phyloP scores from a whole-genome alignment of 2,888 invertebrate genomes.

The Nasonia oneida region DNA sequence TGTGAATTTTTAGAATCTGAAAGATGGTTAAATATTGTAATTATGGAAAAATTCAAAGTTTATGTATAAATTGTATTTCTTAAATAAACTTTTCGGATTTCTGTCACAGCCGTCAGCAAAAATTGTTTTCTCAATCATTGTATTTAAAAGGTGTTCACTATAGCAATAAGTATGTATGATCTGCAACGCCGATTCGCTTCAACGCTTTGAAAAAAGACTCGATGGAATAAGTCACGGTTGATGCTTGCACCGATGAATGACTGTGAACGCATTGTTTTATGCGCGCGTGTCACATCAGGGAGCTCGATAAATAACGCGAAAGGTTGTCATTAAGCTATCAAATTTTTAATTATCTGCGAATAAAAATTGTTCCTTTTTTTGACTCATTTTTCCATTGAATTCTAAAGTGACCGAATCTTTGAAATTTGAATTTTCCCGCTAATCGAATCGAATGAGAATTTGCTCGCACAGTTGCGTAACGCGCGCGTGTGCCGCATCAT shows the following conservation, averaged over 20 bases:
- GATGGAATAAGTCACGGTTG: conserved; percentile 37
- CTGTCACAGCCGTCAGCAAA: not conserved
- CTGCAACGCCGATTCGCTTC: conserved; percentile 14
- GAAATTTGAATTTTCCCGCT: not conserved
- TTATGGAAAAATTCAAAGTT: too few relatives aligned
- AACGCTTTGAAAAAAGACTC: conserved; percentile 26
- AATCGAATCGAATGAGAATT: not conserved
- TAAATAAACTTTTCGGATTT: not conserved
- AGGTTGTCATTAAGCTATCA: conserved; percentile 17
- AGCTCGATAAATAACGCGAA: not conserved
- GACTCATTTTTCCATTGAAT: not conserved
- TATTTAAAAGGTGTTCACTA: not conserved
- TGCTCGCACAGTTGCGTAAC: too few relatives aligned
- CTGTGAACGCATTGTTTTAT: conserved; percentile 18
- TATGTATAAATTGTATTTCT: not conserved
- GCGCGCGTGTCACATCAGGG: not conserved
- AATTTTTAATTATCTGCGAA: not conserved
- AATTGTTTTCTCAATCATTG: not conserved
- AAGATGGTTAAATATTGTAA: too few relatives aligned
- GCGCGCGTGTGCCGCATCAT: too few relatives aligned
- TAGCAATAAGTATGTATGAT: not conserved
- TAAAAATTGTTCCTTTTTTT: not conserved
- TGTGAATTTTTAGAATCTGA: not conserved
- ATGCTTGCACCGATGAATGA: conserved; percentile 34
- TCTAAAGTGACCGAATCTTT: not conserved